These are phyloP conservation scores for Thecophora atra DNA, from an alignment of 2,888 invertebrate genomes.

Conservation along the genomic window DNA sequence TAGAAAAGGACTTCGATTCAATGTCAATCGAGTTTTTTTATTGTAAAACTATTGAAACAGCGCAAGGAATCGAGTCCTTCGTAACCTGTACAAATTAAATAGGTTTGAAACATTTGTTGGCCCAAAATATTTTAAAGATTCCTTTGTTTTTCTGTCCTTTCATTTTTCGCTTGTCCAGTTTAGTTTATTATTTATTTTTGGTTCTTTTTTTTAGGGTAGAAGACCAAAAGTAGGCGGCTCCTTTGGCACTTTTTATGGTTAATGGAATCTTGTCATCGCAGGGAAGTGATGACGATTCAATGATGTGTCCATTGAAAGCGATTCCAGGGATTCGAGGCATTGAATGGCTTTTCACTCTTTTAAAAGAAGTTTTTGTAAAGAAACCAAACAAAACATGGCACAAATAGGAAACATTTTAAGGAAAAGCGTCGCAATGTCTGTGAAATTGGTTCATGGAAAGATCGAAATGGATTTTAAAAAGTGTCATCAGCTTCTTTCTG, in stretches of 20 bases:
- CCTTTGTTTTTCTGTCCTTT: background rate
- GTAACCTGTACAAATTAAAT: slow-evolving; percentile 43
- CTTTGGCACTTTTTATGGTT: background rate
- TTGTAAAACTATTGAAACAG: background rate
- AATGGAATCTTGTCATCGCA: too few species aligned
- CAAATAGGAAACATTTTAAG: slow-evolving; percentile 39
- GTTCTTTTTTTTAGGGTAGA: slow-evolving; percentile 1
- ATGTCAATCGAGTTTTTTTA: background rate
- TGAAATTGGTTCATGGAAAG: background rate
- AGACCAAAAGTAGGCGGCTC: slow-evolving; percentile 1
- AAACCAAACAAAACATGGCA: too few species aligned
- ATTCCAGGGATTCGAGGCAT: background rate
- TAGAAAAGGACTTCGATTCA: background rate
- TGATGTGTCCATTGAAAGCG: background rate
- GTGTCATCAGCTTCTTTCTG: background rate
- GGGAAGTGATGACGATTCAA: too few species aligned
- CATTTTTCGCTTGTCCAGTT: background rate
- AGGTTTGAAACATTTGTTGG: background rate
- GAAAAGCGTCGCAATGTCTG: slow-evolving; percentile 11
- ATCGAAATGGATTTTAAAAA: background rate
- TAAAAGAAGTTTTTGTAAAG: too few species aligned
- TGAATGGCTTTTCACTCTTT: background rate
- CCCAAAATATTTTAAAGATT: slow-evolving; percentile 8
- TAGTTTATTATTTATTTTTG: background rate
- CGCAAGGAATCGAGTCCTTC: slow-evolving; percentile 29